Evolutionary conservation across 2,888 invertebrate species (phyloP), one percentile per base, ranked within the genome.

Genomic region (Mythimna ferrago): DNA sequence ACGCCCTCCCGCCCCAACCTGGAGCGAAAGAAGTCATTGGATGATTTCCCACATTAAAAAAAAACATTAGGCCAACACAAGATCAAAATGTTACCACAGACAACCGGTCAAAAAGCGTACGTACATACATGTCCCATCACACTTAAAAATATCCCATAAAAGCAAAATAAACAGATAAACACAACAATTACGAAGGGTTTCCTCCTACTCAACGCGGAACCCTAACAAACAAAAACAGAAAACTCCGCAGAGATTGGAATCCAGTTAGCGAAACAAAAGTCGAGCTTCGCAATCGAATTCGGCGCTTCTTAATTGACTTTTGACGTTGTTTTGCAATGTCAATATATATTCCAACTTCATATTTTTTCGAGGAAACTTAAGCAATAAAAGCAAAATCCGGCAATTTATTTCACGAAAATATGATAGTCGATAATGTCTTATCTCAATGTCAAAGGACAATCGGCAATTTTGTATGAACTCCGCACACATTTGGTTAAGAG

Each of bases 241-340:
- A 88, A 86, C 84, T 86, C 83, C 65, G 57, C 78, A 77, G 85
- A 86, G 86, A 89, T 88, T 86, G 87, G 87, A 88, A 89, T 86
- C 85, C 87, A 83, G 87, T 89, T 87, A 88, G 83, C 79, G 73
- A 86, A 89, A 88, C 89, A 88, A 86, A 84, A 85, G 79, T 78
- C 77, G 71, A 87, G 80, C 85, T 84, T 68, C 79, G 70, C 83
- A 86, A 88, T 87, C 83, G 88, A 88, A 89, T 88, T 87, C 81
- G 82, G 74, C 68, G 77, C 78, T 83, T 81, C 87, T 85, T 89
- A 90, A 90, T 88, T 89, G 88, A 89, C 86, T 90, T 90, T 86
- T 86, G 84, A 84, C 84, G 86, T 89, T 88, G 88, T 89, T 87
- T 88, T 86, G 83, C 82, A 69, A 86, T 87, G 82, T 86, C 85